phyloP scores from a whole-genome alignment of 1,140 invertebrate genomes.

The Ceratina australensis region DNA sequence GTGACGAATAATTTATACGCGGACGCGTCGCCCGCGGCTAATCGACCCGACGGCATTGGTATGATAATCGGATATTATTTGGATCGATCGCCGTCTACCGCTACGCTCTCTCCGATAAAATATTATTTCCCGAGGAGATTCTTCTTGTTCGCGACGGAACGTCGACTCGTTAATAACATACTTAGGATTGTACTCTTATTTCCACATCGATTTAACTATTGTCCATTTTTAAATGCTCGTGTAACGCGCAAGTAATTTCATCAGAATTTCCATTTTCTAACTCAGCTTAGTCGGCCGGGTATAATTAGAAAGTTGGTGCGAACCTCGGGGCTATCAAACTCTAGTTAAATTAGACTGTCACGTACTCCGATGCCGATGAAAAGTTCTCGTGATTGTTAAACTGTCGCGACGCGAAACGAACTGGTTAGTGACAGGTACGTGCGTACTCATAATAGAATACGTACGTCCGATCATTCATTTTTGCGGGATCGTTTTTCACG shows the following conservation, averaged over 20 bases:
- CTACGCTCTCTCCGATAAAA: constrained; percentile 1
- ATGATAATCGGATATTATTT: constrained; percentile 62
- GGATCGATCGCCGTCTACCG: constrained; percentile 46
- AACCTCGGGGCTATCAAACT: constrained; percentile 7
- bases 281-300: constrained; percentile 5
- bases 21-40: constrained; percentile 53
- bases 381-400: constrained; percentile 17
- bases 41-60: constrained; percentile 43
- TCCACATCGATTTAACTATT: not conserved
- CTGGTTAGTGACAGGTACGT: too few species aligned
- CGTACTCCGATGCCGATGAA: constrained; percentile 7
- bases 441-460: too few species aligned
- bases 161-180: not conserved
- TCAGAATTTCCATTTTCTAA: not conserved
- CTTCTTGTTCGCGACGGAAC: not conserved
- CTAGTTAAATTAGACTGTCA: constrained; percentile 23
- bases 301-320: constrained; percentile 30
- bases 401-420: not conserved
- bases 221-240: too few species aligned
- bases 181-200: not conserved
- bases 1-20: constrained; percentile 67
- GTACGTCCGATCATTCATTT: too few species aligned
- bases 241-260: not conserved
- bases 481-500: too few species aligned
- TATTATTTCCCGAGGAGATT: constrained; percentile 6